Evolutionary conservation across 2,113 vertebrate species (phyloP).

Genomic region (Vidua macroura): DNA sequence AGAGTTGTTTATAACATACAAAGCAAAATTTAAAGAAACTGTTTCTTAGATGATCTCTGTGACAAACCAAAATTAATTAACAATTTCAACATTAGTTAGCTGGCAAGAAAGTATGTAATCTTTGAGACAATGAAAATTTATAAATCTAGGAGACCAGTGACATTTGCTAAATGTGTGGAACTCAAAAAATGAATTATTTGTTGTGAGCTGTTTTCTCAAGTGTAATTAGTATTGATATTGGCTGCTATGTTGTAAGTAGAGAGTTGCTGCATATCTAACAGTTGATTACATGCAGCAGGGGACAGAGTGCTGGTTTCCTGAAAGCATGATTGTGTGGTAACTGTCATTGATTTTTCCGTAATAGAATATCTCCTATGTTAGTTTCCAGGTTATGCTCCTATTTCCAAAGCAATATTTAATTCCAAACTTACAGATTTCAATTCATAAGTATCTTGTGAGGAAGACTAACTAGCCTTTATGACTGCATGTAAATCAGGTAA

Average conservation of each 20-base stretch:
- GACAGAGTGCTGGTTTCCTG: neutral
- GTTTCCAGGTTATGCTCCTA: neutral
- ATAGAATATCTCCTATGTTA: neutral
- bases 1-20: neutral
- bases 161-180: neutral
- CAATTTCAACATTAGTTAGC: neutral
- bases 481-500: neutral
- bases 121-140: neutral
- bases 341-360: neutral
- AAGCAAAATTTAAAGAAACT: neutral
- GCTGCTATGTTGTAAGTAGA: neutral
- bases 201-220: neutral
- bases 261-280: neutral
- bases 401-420: neutral
- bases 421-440: neutral
- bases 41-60: neutral
- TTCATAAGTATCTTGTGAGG: neutral
- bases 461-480: neutral
- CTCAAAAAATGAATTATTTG: neutral
- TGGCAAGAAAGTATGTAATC: neutral
- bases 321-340: neutral
- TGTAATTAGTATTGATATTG: conserved; percentile 12
- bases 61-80: conserved; percentile 15
- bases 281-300: neutral
- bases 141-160: neutral